Evolutionary conservation across 2,113 vertebrate species (phyloP), one percentile per base, ranked within the genome.

Genomic region (Oophaga pumilio): DNA sequence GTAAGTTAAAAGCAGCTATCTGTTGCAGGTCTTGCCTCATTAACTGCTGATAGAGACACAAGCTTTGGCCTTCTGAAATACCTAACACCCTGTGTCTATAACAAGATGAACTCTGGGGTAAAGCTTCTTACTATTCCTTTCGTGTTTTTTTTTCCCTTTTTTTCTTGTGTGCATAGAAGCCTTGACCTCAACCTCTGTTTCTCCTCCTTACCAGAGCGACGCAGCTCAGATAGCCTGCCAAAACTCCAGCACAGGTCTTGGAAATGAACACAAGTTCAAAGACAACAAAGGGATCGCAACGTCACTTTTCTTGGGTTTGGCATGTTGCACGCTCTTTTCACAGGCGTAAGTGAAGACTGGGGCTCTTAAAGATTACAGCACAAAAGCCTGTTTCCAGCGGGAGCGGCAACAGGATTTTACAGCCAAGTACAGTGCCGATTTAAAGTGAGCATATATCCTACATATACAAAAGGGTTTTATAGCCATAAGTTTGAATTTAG

Each of bases 1-100:
- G 94, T 96, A 90, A 92, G 92, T 94, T 94, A 91, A 94, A 96
- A 95, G 95, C 94, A 93, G 92, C 94, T 95, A 93, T 95, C 95
- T 95, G 94, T 95, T 94, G 93, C 94, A 94, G 93, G 94, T 94
- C 94, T 92, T 94, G 94, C 95, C 94, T 95, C 95, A 96, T 96
- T 96, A 96, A 94, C 94, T 93, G 92, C 94, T 94, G 95, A 96
- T 92, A 93, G 94, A 95, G 93, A 92, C 93, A 91, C 91, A 91
- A 92, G 93, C 91, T 91, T 91, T 91, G 94, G 93, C 92, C 94
- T 94, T 93, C 93, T 93, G 85, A 90, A 94, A 94, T 94, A 94
- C 84, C 90, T 69, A 93, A 94, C 53, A 91, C 93, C 89, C 92
- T 59, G 89, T 2, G 90, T 90, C 92, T 90, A 87, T 87, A 92